Evolutionary conservation across 1,140 invertebrate species (phyloP).

Genomic region (Aradophagus sp.): DNA sequence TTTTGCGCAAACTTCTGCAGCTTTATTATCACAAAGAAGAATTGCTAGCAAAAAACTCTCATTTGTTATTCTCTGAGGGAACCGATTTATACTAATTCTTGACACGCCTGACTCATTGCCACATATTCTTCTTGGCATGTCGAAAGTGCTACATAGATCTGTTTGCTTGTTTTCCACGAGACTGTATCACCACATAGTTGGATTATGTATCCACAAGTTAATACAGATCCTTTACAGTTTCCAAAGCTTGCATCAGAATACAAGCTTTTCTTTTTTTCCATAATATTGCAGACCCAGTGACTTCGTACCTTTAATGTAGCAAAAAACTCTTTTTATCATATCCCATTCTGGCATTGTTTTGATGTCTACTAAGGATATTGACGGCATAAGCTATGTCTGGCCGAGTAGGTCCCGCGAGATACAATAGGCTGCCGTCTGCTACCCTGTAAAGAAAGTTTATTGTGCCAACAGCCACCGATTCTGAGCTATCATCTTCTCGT

Average conservation of each 20-base stretch:
- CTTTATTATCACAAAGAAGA: slow-evolving; percentile 1
- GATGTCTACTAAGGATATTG: slow-evolving; percentile 9
- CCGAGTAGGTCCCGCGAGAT: no score
- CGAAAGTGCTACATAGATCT: slow-evolving; percentile 3
- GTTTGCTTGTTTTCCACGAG: slow-evolving; percentile 4
- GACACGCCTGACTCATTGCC: slow-evolving; percentile 1
- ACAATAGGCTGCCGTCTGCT: no score
- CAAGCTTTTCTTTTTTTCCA: background rate
- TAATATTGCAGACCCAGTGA: slow-evolving; percentile 5
- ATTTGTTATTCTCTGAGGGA: background rate
- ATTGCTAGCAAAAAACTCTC: slow-evolving; percentile 1
- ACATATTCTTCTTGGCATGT: slow-evolving; percentile 9
- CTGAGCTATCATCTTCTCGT: no score
- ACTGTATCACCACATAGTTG: slow-evolving; percentile 3
- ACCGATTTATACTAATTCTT: slow-evolving; percentile 1
- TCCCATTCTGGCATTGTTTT: slow-evolving; percentile 6
- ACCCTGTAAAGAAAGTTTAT: no score
- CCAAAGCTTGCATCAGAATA: slow-evolving; percentile 10
- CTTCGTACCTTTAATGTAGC: background rate
- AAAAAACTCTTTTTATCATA: slow-evolving; percentile 10
- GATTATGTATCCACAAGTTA: slow-evolving; percentile 10
- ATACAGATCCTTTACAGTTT: slow-evolving; percentile 7
- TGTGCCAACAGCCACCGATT: no score
- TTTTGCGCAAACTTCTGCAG: slow-evolving; percentile 1
- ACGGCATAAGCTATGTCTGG: background rate